phyloP scores from a whole-genome alignment of 2,888 invertebrate species.

The Platynereis dumerilii region DNA sequence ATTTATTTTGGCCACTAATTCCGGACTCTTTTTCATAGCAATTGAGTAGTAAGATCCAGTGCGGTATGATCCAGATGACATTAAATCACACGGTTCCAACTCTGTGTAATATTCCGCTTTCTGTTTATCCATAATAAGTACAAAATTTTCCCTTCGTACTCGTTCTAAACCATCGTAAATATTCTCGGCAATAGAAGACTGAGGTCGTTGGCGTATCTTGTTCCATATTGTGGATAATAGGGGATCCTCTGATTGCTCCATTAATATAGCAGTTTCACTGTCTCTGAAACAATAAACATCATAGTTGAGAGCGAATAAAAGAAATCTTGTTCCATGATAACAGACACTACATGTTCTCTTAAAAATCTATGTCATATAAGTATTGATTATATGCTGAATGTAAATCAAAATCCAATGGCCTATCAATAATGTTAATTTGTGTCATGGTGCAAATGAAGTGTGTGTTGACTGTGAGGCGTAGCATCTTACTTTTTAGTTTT shows the following conservation, averaged over 20 bases:
- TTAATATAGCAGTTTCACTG: neutral
- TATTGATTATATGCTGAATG: no score
- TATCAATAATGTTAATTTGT: no score
- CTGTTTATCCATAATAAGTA: slow-evolving; percentile 14
- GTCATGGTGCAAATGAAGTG: no score
- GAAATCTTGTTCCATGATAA: no score
- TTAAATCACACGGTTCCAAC: slow-evolving; percentile 29
- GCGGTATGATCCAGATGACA: neutral
- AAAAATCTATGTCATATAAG: no score
- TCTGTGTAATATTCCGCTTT: slow-evolving; percentile 23
- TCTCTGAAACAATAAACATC: no score
- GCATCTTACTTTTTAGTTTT: no score
- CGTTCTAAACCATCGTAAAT: slow-evolving; percentile 26
- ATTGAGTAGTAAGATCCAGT: slow-evolving; percentile 20
- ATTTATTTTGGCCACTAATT: slow-evolving; percentile 14
- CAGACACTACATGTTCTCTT: no score
- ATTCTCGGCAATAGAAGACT: slow-evolving; percentile 17
- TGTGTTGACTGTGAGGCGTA: no score
- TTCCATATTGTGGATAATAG: neutral
- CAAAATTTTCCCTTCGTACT: slow-evolving; percentile 11
- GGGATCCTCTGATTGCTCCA: neutral
- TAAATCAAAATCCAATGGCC: no score
- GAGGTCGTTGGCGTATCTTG: slow-evolving; percentile 3
- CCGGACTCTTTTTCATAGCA: slow-evolving; percentile 12
- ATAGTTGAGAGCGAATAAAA: no score